A percentile compares a stretch with the other conserved stretches of the same genome.
Evolutionary conservation across 2,797 vertebrate genomes (phyloP).

Genomic region (Loriculus beryllinus): DNA sequence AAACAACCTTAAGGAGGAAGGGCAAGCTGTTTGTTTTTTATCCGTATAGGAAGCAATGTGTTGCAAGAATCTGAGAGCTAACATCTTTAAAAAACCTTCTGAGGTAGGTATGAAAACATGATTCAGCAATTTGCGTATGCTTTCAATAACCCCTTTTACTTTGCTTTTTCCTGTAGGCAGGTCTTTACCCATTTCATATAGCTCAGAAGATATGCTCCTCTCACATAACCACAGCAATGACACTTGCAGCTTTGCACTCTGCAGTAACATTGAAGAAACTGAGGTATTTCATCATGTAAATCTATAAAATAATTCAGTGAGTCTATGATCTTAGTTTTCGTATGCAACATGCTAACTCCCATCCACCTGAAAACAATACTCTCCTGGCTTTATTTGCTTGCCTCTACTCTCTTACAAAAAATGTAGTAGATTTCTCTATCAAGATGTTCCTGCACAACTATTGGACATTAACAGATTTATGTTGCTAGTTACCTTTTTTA

Average conservation of each 20-base stretch:
- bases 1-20: neutral
- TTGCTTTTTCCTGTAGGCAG: neutral
- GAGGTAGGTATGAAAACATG: neutral
- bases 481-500: neutral
- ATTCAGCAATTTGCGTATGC: neutral
- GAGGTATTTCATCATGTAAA: slow-evolving; percentile 41
- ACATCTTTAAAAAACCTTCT: neutral
- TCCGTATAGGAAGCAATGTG: neutral
- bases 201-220: neutral
- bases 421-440: neutral
- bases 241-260: neutral
- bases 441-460: neutral
- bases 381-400: neutral
- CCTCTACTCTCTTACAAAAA: neutral
- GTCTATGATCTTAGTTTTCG: neutral
- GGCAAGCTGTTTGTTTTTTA: neutral
- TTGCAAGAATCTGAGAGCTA: neutral
- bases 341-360: neutral
- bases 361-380: neutral
- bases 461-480: neutral
- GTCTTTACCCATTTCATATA: neutral
- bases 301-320: neutral
- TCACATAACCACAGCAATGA: neutral
- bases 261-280: neutral
- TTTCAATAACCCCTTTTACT: neutral